Evolutionary conservation across 1,140 invertebrate species (phyloP).

Genomic region (Diorhabda elongata): DNA sequence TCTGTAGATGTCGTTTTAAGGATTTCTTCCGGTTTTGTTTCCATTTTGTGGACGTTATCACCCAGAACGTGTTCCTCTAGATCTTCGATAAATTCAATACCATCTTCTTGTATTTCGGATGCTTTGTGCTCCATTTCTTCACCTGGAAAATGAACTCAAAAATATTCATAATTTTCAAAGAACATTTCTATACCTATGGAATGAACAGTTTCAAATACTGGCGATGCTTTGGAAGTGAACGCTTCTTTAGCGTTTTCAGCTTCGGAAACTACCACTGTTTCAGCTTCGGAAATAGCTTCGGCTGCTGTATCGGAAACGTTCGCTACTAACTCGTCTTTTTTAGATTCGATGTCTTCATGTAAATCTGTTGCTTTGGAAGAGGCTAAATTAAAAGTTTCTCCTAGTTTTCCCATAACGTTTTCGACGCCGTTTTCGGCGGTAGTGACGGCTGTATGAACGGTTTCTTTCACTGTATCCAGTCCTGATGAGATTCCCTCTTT

Average conservation of each 20-base stretch:
- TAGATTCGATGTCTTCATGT: constrained; percentile 28
- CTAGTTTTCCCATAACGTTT: constrained; percentile 34
- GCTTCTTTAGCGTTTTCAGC: constrained; percentile 37
- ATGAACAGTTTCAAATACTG: constrained; percentile 30
- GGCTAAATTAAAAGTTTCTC: constrained; percentile 29
- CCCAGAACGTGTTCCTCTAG: constrained; percentile 25
- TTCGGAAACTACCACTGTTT: constrained; percentile 43
- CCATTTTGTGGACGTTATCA: constrained; percentile 24
- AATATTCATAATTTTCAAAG: not conserved
- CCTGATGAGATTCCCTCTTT: constrained; percentile 39
- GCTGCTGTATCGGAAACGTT: constrained; percentile 26
- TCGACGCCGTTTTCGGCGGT: constrained; percentile 40
- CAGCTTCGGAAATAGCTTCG: constrained; percentile 43
- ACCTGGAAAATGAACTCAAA: constrained; percentile 1
- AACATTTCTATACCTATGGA: constrained; percentile 13
- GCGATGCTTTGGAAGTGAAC: constrained; percentile 22
- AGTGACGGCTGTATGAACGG: constrained; percentile 36
- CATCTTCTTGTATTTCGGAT: constrained; percentile 19
- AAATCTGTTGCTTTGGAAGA: constrained; percentile 26
- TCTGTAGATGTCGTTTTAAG: constrained; percentile 24
- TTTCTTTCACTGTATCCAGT: constrained; percentile 39
- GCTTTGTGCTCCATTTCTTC: constrained; percentile 24
- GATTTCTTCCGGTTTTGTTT: constrained; percentile 27
- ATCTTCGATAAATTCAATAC: constrained; percentile 6
- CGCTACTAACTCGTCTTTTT: constrained; percentile 27